phyloP scores from a whole-genome alignment of 1,140 invertebrate genomes.

The Trichoplusia ni region DNA sequence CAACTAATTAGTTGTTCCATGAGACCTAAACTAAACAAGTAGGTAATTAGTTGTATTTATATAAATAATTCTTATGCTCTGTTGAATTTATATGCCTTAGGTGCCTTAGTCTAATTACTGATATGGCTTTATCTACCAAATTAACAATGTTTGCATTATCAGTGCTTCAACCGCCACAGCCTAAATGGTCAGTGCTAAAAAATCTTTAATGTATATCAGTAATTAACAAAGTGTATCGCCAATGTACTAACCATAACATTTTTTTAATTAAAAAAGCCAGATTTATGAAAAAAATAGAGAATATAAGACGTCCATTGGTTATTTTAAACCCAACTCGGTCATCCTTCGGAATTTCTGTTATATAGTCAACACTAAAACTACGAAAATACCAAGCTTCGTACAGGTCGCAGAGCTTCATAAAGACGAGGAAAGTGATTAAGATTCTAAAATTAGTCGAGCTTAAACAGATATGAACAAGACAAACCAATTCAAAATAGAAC shows the following conservation, averaged over 20 bases:
- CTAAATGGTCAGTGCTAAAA: constrained; percentile 24
- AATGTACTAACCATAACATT: too few relatives aligned
- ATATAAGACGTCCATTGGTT: too few relatives aligned
- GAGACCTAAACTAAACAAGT: too few relatives aligned
- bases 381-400: not conserved
- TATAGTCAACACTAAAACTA: not conserved
- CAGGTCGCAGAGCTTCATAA: not conserved
- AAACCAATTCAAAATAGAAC: not conserved
- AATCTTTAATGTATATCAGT: not conserved
- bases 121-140: constrained; percentile 31
- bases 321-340: not conserved
- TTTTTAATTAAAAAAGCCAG: too few relatives aligned
- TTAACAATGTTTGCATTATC: constrained; percentile 29
- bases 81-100: too few relatives aligned
- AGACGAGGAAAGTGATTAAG: constrained; percentile 6
- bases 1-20: too few relatives aligned
- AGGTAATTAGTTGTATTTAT: too few relatives aligned
- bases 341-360: not conserved
- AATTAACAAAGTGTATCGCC: not conserved
- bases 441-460: not conserved
- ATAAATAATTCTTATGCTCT: too few relatives aligned
- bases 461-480: not conserved
- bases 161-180: constrained; percentile 28
- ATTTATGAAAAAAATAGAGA: not conserved
- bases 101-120: constrained; percentile 12